phyloP scores from a whole-genome alignment of 2,797 vertebrate genomes.

The Acropternis orthonyx region DNA sequence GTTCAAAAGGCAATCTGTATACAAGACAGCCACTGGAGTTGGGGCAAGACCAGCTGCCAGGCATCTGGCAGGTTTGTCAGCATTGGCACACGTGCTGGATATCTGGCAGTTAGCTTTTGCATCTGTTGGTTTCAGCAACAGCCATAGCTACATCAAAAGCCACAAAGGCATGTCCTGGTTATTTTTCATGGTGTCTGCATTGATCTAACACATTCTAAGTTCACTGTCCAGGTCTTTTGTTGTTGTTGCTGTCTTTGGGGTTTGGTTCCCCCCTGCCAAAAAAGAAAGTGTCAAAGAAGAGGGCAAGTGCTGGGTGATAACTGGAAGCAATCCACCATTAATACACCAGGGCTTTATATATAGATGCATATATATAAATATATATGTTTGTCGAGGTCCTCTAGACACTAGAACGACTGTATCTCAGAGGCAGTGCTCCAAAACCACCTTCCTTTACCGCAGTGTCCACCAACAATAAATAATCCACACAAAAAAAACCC shows the following conservation, averaged over 20 bases:
- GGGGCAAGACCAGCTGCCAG: slow-evolving; percentile 61
- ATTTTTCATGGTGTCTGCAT: slow-evolving; percentile 67
- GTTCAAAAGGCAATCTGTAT: slow-evolving; percentile 21
- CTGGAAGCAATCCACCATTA: background rate
- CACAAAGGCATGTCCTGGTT: slow-evolving; percentile 65
- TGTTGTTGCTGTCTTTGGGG: background rate
- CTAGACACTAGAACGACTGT: background rate
- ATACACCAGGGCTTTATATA: background rate
- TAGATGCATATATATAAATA: background rate
- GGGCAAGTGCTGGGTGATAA: background rate
- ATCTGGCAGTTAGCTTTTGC: slow-evolving; percentile 64
- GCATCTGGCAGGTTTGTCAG: slow-evolving; percentile 69
- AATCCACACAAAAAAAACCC: background rate
- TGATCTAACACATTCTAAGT: slow-evolving; percentile 63
- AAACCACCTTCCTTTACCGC: background rate
- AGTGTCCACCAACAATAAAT: background rate
- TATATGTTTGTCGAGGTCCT: background rate
- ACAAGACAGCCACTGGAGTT: slow-evolving; percentile 42
- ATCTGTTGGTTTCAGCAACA: slow-evolving; percentile 68
- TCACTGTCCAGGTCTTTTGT: slow-evolving; percentile 27
- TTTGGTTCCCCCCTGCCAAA: background rate
- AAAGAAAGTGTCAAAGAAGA: slow-evolving; percentile 31
- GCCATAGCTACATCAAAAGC: slow-evolving; percentile 65
- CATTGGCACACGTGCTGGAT: slow-evolving; percentile 46
- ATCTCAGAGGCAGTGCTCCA: background rate